Evolutionary conservation across 2,797 vertebrate genomes (phyloP).

Genomic region (Gallinago stenura): DNA sequence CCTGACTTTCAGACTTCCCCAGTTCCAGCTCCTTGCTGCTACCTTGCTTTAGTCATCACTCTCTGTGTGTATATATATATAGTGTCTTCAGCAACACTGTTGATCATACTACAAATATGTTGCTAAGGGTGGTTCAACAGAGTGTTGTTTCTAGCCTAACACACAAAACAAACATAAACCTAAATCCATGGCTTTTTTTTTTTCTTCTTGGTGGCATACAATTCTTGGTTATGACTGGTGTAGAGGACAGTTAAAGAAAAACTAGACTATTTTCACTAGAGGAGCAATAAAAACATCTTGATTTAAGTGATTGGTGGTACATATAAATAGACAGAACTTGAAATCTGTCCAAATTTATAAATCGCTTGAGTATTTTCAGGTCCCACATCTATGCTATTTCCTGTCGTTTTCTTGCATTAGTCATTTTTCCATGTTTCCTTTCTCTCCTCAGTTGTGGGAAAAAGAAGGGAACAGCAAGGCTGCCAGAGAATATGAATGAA

Average conservation of each 20-base stretch:
- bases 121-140: not conserved
- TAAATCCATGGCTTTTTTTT: not conserved
- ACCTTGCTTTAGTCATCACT: not conserved
- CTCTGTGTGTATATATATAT: not conserved
- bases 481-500: not conserved
- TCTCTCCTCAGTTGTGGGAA: not conserved
- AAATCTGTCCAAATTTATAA: slow-evolving; percentile 4
- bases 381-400: not conserved
- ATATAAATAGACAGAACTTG: not conserved
- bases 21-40: not conserved
- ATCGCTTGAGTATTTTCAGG: not conserved
- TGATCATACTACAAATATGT: not conserved
- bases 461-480: not conserved
- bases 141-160: not conserved
- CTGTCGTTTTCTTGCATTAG: slow-evolving; percentile 1
- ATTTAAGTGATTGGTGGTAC: not conserved
- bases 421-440: slow-evolving; percentile 19
- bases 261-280: not conserved
- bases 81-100: not conserved
- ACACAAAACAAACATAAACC: not conserved
- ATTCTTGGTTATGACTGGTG: not conserved
- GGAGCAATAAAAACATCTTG: not conserved
- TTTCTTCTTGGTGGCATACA: not conserved
- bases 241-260: not conserved
- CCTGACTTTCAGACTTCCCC: not conserved